These are phyloP conservation scores for Druon quercuslanigerum DNA, from an alignment of 1,140 invertebrate species.

Conservation along the genomic window DNA sequence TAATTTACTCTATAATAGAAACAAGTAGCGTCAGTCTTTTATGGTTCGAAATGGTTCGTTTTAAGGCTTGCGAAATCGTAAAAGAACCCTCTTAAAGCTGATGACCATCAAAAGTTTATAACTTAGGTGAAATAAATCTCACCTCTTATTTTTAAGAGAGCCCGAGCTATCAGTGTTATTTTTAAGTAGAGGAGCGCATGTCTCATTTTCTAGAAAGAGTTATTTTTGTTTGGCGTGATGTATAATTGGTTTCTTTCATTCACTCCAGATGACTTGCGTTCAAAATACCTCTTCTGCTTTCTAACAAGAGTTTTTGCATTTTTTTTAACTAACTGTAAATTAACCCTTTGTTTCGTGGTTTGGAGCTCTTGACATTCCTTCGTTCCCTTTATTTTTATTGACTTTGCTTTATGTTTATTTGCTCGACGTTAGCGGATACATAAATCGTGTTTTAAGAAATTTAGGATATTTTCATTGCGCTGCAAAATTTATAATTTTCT, in stretches of 20 bases:
- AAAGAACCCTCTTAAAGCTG: background rate
- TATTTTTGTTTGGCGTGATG: constrained; percentile 16
- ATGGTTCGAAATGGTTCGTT: no score
- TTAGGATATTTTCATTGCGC: no score
- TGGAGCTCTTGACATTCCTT: background rate
- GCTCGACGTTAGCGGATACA: background rate
- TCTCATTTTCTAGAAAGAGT: constrained; percentile 26
- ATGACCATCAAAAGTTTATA: background rate
- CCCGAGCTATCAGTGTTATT: background rate
- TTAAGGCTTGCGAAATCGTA: background rate
- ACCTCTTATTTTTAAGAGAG: constrained; percentile 16
- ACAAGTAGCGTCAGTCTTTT: no score
- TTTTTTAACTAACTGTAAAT: constrained; percentile 6
- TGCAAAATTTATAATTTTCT: no score
- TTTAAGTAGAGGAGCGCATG: constrained; percentile 8
- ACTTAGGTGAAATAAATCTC: constrained; percentile 15
- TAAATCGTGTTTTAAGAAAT: background rate
- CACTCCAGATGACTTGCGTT: constrained; percentile 10
- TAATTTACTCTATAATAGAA: no score
- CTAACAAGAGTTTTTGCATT: constrained; percentile 6
- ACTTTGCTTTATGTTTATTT: constrained; percentile 17
- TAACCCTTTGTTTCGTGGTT: constrained; percentile 8
- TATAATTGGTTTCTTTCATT: constrained; percentile 17
- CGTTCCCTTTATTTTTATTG: background rate
- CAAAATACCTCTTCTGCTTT: constrained; percentile 6